A percentile compares a stretch with the other conserved stretches of the same genome.
Evolutionary conservation across 92 coral and sea anemone genomes (phyloP).

Genomic region (Galaxea fascicularis): DNA sequence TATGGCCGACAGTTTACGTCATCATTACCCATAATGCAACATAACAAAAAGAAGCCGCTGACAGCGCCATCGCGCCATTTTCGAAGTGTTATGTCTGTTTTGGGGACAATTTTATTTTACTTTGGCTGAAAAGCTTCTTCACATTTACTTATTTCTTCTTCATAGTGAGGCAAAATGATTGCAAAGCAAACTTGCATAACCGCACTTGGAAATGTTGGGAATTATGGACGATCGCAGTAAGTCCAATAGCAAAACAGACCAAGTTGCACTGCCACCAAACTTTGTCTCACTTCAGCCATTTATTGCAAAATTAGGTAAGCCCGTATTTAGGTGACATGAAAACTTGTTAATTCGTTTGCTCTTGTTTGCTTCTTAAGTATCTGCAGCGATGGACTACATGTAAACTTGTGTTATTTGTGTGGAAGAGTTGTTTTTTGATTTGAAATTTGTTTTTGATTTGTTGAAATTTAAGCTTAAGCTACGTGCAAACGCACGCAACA

Average conservation of each 20-base stretch:
- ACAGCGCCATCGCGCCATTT: constrained; percentile 76
- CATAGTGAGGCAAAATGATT: constrained; percentile 1
- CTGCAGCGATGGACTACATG: no score
- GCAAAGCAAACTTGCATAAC: neutral
- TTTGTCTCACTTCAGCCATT: constrained; percentile 80
- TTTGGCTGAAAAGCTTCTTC: neutral
- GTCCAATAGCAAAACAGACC: constrained; percentile 19
- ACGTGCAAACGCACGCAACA: no score
- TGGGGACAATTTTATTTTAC: no score
- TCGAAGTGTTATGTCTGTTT: constrained; percentile 50
- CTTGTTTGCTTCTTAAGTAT: no score
- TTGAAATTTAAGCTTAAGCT: no score
- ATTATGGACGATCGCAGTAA: constrained; percentile 57
- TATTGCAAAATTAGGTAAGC: constrained; percentile 90
- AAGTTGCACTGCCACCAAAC: constrained; percentile 61
- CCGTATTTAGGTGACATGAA: neutral
- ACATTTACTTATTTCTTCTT: neutral
- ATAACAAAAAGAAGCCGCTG: constrained; percentile 43
- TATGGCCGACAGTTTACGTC: constrained; percentile 89
- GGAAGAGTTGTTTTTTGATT: no score
- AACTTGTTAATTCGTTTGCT: neutral
- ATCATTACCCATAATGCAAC: constrained; percentile 71
- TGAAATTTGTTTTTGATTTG: no score
- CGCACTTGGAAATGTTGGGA: neutral
- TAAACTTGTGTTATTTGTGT: no score